Conservation (phyloP, 1,140 invertebrate genomes). For the Panagrolaimus sp. region DNA sequence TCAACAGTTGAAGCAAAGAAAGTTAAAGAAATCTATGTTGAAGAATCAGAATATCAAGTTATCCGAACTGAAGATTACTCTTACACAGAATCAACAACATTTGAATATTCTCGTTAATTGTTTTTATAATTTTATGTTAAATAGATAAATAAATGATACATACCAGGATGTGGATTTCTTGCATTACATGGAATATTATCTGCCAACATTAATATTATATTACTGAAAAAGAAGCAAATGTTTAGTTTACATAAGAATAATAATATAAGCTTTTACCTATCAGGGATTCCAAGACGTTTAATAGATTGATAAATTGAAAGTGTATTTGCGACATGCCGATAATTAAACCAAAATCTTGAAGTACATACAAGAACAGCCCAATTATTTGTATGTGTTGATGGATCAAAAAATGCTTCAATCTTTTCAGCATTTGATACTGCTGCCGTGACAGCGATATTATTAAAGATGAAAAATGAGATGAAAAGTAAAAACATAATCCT, state of each 20-base stretch:
- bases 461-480: neutral
- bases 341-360: slow-evolving; percentile 98
- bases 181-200: slow-evolving; percentile 99
- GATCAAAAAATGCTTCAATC: slow-evolving; percentile 19
- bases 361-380: slow-evolving; percentile 98
- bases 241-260: slow-evolving; percentile 1
- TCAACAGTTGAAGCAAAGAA: slow-evolving; percentile 18
- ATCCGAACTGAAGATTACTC: neutral
- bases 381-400: slow-evolving; percentile 79
- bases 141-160: slow-evolving; percentile 17
- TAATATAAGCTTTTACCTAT: slow-evolving; percentile 64
- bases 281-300: slow-evolving; percentile 91
- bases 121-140: neutral
- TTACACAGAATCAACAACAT: neutral
- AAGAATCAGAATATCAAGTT: slow-evolving; percentile 16
- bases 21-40: slow-evolving; percentile 21
- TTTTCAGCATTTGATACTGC: neutral
- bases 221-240: slow-evolving; percentile 59
- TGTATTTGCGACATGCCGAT: slow-evolving; percentile 96
- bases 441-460: neutral
- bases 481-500: neutral
- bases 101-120: slow-evolving; percentile 14
- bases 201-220: slow-evolving; percentile 94
- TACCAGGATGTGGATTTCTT: slow-evolving; percentile 85
- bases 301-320: slow-evolving; percentile 95